A percentile compares a stretch with the other conserved stretches of the same genome.
phyloP scores from a whole-genome alignment of 1,140 invertebrate species.

The Drosophila dunni region DNA sequence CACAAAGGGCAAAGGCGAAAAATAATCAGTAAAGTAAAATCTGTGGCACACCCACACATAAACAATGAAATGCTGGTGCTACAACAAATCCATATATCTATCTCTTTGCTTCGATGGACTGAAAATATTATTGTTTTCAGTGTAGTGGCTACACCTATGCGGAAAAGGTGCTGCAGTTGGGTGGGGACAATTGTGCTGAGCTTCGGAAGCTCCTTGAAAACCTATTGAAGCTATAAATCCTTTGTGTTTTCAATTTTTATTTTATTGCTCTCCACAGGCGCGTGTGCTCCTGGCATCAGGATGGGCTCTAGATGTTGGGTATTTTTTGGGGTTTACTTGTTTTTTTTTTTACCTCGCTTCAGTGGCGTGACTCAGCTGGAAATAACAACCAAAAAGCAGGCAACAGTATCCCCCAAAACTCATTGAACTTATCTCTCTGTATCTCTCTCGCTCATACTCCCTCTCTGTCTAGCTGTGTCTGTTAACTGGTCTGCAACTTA shows the following conservation, averaged over 20 bases:
- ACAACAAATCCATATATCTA: slow-evolving; percentile 58
- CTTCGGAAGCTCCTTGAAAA: slow-evolving; percentile 80
- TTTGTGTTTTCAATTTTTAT: slow-evolving; percentile 84
- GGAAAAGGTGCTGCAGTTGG: slow-evolving; percentile 22
- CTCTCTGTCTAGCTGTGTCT: too few species aligned
- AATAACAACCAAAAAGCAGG: slow-evolving; percentile 48
- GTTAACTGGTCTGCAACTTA: too few species aligned
- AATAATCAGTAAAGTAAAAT: slow-evolving; percentile 81
- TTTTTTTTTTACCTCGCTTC: not conserved
- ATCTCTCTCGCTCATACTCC: too few species aligned
- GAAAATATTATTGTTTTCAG: slow-evolving; percentile 66
- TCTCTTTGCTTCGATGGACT: slow-evolving; percentile 64
- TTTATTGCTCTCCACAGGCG: slow-evolving; percentile 78
- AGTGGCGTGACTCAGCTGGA: slow-evolving; percentile 49
- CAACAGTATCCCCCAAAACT: slow-evolving; percentile 33
- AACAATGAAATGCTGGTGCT: slow-evolving; percentile 70
- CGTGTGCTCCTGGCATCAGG: slow-evolving; percentile 33
- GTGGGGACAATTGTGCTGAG: slow-evolving; percentile 64
- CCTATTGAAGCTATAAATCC: slow-evolving; percentile 83
- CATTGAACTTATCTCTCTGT: slow-evolving; percentile 29
- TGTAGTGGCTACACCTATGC: slow-evolving; percentile 43
- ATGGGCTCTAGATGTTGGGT: slow-evolving; percentile 1
- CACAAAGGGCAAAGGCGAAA: slow-evolving; percentile 63
- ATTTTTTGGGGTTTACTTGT: not conserved
- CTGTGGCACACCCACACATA: slow-evolving; percentile 75